phyloP scores from a whole-genome alignment of 2,113 vertebrate species.

The Apodemus speciosus region DNA sequence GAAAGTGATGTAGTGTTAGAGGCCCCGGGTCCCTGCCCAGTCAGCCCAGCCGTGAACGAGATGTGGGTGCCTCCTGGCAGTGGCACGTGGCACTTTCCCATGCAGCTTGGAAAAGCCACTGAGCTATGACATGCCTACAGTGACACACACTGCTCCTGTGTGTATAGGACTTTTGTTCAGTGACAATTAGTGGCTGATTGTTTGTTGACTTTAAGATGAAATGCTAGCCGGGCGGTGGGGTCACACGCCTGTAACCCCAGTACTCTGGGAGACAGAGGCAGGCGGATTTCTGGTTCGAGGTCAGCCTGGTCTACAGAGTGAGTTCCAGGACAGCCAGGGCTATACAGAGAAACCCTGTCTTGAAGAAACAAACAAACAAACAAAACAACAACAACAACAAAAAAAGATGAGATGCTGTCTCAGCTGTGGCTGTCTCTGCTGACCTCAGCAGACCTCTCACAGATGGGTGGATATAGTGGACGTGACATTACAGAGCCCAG shows the following conservation, averaged over 20 bases:
- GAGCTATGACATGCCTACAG: background rate
- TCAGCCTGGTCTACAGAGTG: no score
- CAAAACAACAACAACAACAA: no score
- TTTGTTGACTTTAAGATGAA: background rate
- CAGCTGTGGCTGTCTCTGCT: background rate
- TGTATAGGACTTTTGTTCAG: background rate
- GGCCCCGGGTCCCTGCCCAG: background rate
- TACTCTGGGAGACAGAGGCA: no score
- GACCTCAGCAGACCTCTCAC: background rate
- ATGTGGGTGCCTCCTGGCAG: fast-evolving
- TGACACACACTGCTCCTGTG: background rate
- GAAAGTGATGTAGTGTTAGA: background rate
- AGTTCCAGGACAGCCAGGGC: no score
- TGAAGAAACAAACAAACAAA: no score
- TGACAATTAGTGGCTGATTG: background rate
- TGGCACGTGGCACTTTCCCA: background rate
- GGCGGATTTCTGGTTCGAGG: no score
- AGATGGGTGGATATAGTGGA: fast-evolving
- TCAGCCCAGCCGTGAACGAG: background rate
- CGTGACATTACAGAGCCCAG: background rate
- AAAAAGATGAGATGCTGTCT: background rate
- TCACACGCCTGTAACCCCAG: no score
- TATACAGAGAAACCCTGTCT: no score
- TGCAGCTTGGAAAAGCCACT: background rate
- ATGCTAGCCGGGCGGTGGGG: no score